Conservation (phyloP, 2,797 vertebrate species). For the Vespertilio murinus region DNA sequence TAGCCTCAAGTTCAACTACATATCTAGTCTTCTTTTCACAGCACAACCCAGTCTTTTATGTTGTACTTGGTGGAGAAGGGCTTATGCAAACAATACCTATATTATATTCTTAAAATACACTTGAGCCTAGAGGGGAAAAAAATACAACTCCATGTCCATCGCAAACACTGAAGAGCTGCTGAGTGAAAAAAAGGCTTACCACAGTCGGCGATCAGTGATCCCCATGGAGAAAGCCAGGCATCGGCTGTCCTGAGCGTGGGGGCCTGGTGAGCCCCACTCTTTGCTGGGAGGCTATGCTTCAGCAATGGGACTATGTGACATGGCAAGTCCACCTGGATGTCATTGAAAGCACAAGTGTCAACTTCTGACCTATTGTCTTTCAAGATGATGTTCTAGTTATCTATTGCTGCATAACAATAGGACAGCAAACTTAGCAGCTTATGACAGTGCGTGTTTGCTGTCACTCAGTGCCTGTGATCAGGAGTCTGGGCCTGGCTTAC, state of each 20-base stretch:
- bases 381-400: neutral
- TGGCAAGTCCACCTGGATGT: neutral
- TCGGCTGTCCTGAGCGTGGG: neutral
- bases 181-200: constrained; percentile 44
- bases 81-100: constrained; percentile 55
- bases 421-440: neutral
- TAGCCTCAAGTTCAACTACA: constrained; percentile 53
- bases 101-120: constrained; percentile 68
- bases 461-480: neutral
- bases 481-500: neutral
- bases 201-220: neutral
- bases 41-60: constrained; percentile 27
- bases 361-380: neutral
- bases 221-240: neutral
- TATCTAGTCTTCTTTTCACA: constrained; percentile 46
- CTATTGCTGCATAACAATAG: neutral
- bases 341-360: neutral
- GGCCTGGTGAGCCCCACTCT: neutral
- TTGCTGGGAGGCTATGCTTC: neutral
- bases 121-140: constrained; percentile 23
- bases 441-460: neutral
- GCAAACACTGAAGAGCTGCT: neutral
- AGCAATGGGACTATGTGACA: fast-evolving
- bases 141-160: neutral
- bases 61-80: neutral